These are phyloP conservation scores for Hypanus sabinus DNA, from an alignment of 2,113 vertebrate species.

Conservation along the genomic window DNA sequence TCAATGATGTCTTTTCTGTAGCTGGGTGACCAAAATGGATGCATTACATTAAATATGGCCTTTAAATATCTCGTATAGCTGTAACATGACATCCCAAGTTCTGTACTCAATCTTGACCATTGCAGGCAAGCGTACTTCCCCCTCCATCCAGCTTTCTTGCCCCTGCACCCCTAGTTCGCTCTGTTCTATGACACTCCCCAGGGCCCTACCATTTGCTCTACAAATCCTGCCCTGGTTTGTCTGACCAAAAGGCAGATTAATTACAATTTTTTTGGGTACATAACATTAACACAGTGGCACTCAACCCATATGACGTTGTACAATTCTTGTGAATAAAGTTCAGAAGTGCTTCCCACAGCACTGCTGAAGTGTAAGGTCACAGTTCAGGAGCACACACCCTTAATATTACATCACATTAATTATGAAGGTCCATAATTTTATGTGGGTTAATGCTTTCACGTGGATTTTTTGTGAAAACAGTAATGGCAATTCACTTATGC, in stretches of 20 bases:
- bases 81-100: too few species aligned
- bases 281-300: neutral
- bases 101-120: too few species aligned
- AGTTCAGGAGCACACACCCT: neutral
- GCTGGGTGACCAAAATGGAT: too few species aligned
- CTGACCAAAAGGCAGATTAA: neutral
- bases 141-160: too few species aligned
- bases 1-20: too few species aligned
- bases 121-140: too few species aligned
- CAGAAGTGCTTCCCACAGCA: neutral
- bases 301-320: neutral
- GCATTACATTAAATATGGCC: too few species aligned
- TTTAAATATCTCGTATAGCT: too few species aligned
- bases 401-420: conserved; percentile 26
- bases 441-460: neutral
- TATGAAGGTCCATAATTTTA: neutral
- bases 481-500: conserved; percentile 1
- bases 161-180: too few species aligned
- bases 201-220: too few species aligned
- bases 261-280: neutral
- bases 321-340: conserved; percentile 12
- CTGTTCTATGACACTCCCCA: too few species aligned
- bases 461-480: neutral
- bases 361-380: neutral
- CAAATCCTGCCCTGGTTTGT: too few species aligned